Evolutionary conservation across 2,888 invertebrate species (phyloP).

Genomic region (Chirona hameri): DNA sequence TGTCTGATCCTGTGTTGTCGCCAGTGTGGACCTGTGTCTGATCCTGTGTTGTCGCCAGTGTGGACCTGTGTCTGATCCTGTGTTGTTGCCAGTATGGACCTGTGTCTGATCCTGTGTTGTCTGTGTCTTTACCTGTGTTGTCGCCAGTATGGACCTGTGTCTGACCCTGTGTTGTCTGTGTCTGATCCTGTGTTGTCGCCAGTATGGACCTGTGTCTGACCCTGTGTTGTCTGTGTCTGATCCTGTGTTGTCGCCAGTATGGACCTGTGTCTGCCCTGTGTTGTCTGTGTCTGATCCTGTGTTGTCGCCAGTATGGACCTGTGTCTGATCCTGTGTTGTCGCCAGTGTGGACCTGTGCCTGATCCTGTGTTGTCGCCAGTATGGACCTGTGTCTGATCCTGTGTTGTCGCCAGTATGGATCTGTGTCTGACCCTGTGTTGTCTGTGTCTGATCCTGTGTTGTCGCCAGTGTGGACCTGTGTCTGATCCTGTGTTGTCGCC

Average conservation of each 20-base stretch:
- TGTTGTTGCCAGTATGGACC: no score
- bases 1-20: no score
- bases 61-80: no score
- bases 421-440: slow-evolving; percentile 49
- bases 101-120: no score
- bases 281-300: slow-evolving; percentile 25
- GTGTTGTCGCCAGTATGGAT: slow-evolving; percentile 55
- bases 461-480: neutral
- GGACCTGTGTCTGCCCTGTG: no score
- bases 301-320: slow-evolving; percentile 60
- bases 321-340: slow-evolving; percentile 42
- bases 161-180: no score
- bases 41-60: slow-evolving; percentile 47
- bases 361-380: no score
- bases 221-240: no score
- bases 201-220: slow-evolving; percentile 61
- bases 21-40: neutral
- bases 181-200: slow-evolving; percentile 31
- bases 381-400: slow-evolving; percentile 23
- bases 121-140: no score
- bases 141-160: neutral
- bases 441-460: no score
- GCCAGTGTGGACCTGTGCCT: no score
- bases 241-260: neutral
- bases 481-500: slow-evolving; percentile 31